Evolutionary conservation across 2,888 invertebrate species (phyloP).

Genomic region (Cosmopolites sordidus): DNA sequence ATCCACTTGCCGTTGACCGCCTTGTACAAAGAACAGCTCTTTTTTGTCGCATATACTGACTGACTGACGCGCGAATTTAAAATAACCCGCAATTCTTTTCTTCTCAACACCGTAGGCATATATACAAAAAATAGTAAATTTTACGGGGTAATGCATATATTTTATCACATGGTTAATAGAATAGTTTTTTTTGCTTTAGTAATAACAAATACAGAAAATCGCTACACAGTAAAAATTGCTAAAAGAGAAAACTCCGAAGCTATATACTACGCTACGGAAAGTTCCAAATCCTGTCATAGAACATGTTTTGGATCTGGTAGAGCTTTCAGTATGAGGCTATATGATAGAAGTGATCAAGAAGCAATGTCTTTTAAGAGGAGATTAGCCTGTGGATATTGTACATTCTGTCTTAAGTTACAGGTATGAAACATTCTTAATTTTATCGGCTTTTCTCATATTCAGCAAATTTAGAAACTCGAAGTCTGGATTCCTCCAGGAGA

Average conservation of each 20-base stretch:
- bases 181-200: conserved; percentile 26
- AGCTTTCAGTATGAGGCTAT: conserved; percentile 72
- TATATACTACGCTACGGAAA: conserved; percentile 69
- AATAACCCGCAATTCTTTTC: no score
- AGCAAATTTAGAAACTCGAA: conserved; percentile 57
- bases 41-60: no score
- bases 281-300: conserved; percentile 59
- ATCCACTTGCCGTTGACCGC: no score
- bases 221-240: conserved; percentile 68
- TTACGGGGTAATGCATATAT: no score
- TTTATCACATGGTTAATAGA: neutral
- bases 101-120: no score
- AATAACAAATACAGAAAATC: conserved; percentile 59
- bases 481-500: conserved; percentile 70
- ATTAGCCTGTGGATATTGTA: conserved; percentile 63
- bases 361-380: conserved; percentile 70
- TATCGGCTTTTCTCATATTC: neutral
- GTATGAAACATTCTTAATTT: conserved; percentile 40
- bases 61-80: no score
- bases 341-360: conserved; percentile 79
- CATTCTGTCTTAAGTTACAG: conserved; percentile 68
- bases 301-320: conserved; percentile 69
- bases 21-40: no score
- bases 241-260: conserved; percentile 58
- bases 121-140: neutral